Percentiles rank a stretch among this genome's conserved stretches.
These are phyloP conservation scores for Melanostoma mellinum DNA, from an alignment of 2,888 invertebrate genomes.

Conservation along the genomic window DNA sequence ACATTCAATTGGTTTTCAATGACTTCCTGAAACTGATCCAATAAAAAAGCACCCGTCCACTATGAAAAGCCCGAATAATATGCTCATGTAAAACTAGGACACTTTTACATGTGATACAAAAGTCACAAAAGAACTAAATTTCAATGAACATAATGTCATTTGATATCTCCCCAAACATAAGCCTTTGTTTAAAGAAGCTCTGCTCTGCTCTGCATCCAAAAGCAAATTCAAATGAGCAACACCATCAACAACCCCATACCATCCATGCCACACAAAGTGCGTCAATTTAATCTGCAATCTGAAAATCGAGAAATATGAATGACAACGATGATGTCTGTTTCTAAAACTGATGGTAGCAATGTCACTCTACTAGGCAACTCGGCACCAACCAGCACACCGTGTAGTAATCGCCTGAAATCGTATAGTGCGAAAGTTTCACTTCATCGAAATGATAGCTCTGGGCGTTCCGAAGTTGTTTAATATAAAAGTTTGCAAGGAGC, in stretches of 20 bases:
- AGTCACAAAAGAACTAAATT: conserved; percentile 30
- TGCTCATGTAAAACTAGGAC: neutral
- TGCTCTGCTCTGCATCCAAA: neutral
- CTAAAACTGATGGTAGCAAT: neutral
- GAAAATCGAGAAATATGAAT: conserved; percentile 62
- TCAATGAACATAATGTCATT: conserved; percentile 56
- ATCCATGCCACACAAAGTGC: conserved; percentile 21
- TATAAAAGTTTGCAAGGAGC: conserved; percentile 65
- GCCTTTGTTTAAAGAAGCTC: conserved; percentile 38
- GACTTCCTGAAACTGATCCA: too few species aligned
- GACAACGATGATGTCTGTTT: conserved; percentile 55
- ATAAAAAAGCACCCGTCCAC: too few species aligned
- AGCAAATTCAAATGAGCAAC: neutral
- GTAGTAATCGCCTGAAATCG: conserved; percentile 40
- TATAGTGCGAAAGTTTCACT: conserved; percentile 52
- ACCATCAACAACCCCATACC: neutral
- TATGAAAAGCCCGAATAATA: too few species aligned
- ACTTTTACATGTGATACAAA: conserved; percentile 23
- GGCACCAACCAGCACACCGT: conserved; percentile 5
- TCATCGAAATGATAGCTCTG: conserved; percentile 47
- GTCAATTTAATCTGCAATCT: conserved; percentile 60
- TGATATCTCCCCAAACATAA: conserved; percentile 33
- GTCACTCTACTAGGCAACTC: neutral
- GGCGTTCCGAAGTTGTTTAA: conserved; percentile 61
- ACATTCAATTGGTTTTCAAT: too few species aligned